A percentile compares a stretch with the other conserved stretches of the same genome.
Evolutionary conservation across 2,113 vertebrate genomes (phyloP).

Genomic region (Petromus typicus): DNA sequence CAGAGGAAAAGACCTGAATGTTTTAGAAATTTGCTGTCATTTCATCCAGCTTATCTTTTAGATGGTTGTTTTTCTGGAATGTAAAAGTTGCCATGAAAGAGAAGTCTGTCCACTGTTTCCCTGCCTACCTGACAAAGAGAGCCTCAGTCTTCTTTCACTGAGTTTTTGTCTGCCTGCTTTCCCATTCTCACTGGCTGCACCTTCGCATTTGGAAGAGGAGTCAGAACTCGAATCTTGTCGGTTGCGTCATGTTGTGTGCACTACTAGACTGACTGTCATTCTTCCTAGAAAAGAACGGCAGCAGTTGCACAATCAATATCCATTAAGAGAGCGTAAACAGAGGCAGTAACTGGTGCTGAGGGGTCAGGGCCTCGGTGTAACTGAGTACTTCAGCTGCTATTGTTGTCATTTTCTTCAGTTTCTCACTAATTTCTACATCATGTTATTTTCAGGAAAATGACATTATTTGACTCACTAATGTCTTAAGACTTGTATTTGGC

Average conservation of each 20-base stretch:
- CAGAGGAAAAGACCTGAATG: not conserved
- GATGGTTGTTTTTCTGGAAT: not conserved
- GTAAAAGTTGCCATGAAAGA: not conserved
- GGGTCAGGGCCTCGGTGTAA: not conserved
- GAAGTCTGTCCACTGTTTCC: not conserved
- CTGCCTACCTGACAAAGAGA: not conserved
- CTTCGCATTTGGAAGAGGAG: conserved; percentile 38
- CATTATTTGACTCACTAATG: not conserved
- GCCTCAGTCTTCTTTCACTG: not conserved
- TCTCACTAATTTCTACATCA: not conserved
- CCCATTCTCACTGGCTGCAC: not conserved
- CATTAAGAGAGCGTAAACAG: not conserved
- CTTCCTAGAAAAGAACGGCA: not conserved
- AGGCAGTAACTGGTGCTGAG: not conserved
- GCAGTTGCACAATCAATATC: not conserved
- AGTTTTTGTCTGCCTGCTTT: not conserved
- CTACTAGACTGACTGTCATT: not conserved
- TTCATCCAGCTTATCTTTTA: not conserved
- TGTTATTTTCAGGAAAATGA: conserved; percentile 15
- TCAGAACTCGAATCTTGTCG: not conserved
- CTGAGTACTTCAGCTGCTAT: not conserved
- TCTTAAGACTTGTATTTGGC: not conserved
- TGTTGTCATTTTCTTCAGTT: not conserved
- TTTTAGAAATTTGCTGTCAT: not conserved
- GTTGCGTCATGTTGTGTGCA: not conserved